A percentile compares a stretch with the other conserved stretches of the same genome.
Conservation (phyloP, 2,113 vertebrate species). For the Clarias gariepinus region DNA sequence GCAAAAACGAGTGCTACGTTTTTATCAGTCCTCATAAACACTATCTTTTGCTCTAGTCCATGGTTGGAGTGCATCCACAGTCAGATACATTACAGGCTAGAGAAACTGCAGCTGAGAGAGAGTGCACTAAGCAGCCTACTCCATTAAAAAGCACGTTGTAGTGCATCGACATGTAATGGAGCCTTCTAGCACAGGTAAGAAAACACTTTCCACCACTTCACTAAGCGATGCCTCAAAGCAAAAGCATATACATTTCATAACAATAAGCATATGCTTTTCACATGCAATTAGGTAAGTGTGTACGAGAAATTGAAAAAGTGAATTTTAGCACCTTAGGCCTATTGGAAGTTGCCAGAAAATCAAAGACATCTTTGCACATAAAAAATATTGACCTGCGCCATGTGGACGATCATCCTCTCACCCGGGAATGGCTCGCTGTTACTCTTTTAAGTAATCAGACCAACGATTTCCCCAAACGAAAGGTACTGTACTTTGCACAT, state of each 20-base stretch:
- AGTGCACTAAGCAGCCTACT: conserved; percentile 24
- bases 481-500: no score
- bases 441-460: no score
- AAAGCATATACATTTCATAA: background rate
- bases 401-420: no score
- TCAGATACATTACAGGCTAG: conserved; percentile 3
- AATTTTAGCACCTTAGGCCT: background rate
- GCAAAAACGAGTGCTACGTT: background rate
- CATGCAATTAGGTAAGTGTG: background rate
- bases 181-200: background rate
- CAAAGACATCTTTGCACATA: background rate
- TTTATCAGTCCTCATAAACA: background rate
- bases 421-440: no score
- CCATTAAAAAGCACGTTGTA: conserved; percentile 3
- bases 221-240: background rate
- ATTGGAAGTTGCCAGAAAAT: background rate
- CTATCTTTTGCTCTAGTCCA: background rate
- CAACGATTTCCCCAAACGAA: no score
- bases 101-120: conserved; percentile 3
- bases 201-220: background rate
- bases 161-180: conserved; percentile 21
- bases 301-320: background rate
- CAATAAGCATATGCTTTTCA: background rate
- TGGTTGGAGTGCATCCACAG: background rate
- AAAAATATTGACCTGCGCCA: background rate